Percentiles rank a stretch among this genome's conserved stretches.
Evolutionary conservation across 2,888 invertebrate species (phyloP).

Genomic region (Eupithecia inturbata): DNA sequence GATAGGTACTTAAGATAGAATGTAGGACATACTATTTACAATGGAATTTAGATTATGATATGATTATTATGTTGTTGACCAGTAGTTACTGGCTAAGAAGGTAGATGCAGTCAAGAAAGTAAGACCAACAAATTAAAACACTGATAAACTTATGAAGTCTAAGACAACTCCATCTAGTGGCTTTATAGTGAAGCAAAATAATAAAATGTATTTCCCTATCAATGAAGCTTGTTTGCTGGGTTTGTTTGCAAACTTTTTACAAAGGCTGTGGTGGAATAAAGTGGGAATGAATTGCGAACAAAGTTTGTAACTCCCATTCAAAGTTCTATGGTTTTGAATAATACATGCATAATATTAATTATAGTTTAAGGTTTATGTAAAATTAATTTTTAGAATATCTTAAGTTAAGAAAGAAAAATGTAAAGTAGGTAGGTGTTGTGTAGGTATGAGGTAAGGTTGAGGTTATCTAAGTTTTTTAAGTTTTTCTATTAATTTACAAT

Average conservation of each 20-base stretch:
- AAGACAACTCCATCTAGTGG: constrained; percentile 16
- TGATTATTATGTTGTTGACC: not conserved
- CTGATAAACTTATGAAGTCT: not conserved
- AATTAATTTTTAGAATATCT: not conserved
- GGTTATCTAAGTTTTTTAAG: not conserved
- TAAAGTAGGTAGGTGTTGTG: not conserved
- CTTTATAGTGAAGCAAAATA: not conserved
- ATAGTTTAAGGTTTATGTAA: not conserved
- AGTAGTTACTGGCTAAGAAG: not conserved
- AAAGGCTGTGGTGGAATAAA: not conserved
- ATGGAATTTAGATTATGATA: not conserved
- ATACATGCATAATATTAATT: not conserved
- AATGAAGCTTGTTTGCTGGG: not conserved
- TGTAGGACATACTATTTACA: not conserved
- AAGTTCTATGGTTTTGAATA: not conserved
- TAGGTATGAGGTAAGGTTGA: not conserved
- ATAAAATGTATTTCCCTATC: not conserved
- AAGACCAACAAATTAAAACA: not conserved
- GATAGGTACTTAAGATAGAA: not conserved
- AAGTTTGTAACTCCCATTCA: not conserved
- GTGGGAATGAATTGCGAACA: not conserved
- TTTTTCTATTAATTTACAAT: not conserved
- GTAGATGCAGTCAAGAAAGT: not conserved
- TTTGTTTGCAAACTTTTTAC: not conserved
- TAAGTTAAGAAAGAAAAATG: not conserved